Evolutionary conservation across 2,888 invertebrate genomes (phyloP).

Genomic region (Carterocephalus palaemon): DNA sequence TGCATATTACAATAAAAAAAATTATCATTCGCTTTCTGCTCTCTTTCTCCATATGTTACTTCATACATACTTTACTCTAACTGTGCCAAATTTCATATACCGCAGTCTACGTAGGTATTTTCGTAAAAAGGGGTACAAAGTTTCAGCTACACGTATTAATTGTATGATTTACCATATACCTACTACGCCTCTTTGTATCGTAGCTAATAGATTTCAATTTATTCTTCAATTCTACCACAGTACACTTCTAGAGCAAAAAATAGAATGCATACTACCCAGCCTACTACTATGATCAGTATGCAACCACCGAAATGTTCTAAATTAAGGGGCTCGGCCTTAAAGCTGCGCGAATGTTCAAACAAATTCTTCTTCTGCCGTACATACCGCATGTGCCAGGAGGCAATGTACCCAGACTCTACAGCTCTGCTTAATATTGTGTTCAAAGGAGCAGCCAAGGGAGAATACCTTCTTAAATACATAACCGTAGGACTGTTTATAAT

Average conservation of each 20-base stretch:
- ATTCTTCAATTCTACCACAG: constrained; percentile 34
- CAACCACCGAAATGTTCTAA: constrained; percentile 43
- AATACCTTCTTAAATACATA: constrained; percentile 49
- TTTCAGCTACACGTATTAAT: background rate
- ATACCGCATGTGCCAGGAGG: constrained; percentile 38
- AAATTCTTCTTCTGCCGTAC: constrained; percentile 33
- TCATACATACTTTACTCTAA: background rate
- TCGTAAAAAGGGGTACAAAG: too few species aligned
- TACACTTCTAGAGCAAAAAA: constrained; percentile 47
- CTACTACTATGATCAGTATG: constrained; percentile 39
- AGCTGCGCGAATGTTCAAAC: constrained; percentile 24
- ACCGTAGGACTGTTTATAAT: constrained; percentile 54
- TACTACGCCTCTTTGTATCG: background rate
- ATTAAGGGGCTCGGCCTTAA: constrained; percentile 33
- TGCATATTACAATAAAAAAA: too few species aligned
- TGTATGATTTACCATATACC: background rate
- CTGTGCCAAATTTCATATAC: too few species aligned
- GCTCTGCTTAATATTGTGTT: constrained; percentile 39
- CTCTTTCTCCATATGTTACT: too few species aligned
- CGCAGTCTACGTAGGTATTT: too few species aligned
- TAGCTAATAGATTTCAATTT: constrained; percentile 7
- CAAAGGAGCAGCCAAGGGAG: constrained; percentile 41
- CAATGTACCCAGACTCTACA: constrained; percentile 47
- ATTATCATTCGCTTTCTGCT: too few species aligned
- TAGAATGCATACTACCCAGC: constrained; percentile 42